Base-by-base conservation (phyloP, 2,113 vertebrate genomes). In the Dunckerocampus dactyliophorus region DNA sequence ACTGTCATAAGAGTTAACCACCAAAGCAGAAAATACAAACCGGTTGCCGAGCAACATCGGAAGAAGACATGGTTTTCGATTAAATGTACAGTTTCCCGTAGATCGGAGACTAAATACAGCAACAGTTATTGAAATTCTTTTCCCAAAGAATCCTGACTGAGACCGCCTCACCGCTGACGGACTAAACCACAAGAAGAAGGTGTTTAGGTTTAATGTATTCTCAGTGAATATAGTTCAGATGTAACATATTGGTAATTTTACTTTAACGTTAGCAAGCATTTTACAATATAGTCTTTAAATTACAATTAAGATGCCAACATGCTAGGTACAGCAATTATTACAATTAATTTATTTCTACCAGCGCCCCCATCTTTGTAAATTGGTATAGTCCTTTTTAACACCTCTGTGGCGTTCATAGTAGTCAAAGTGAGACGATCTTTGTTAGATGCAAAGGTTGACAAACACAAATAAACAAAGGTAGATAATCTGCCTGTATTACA, bases 21-120 rank as follows among this genome's bases (percentile, higher is more conserved):
- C 14, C 69, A 57, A 31, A 0, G 11, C 50, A 8, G 3, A 50
- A 21, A 73, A 67, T 56, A 82, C 88, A 20, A 52, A 90, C 89
- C 88, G 75, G 85, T 66, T 90, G 88, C 47, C 85, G 88, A 61
- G 83, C 82, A 57, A 92, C 88, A 58, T 90, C 90, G 10, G 87
- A 83, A 11, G 86, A 89, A 61, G 88, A 83, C 90, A 91, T 92
- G 1, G 9, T 67, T 74, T 56, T 43, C 51, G 8, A 31, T 20
- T 3, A 13, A 43, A 22, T 10, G 46, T 45, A 22, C 60, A n/a
- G 34, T 0, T 14, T 11, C 10, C 16, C 13, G n/a, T 19, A 17
- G 1, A 45, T 49, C 51, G 0, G 9, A 5, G 61, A 68, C 3
- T 31, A 0, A 45, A 57, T 1, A 64, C 19, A 22, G 24, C 72